Base-by-base conservation (phyloP, 2,113 vertebrate species). In the Marmota flaviventris region DNA sequence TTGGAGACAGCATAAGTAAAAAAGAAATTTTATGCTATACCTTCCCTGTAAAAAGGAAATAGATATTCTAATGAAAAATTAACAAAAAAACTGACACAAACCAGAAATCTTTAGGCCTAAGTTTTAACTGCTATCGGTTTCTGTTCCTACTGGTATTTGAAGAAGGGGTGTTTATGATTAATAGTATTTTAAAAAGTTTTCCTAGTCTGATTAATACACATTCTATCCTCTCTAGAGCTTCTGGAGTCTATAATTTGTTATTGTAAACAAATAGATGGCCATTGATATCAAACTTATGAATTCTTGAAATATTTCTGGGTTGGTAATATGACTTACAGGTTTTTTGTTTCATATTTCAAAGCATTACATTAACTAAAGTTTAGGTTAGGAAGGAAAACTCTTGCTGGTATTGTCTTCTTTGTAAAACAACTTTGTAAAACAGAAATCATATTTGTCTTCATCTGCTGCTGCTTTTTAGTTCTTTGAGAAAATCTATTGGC, bases 171-270 rank as follows among this genome's bases (percentile, higher is more conserved):
- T 78, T 95, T 4, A 83, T 75, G 24, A 32, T 39, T 95, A 42
- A 61, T 39, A 69, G 51, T n/a, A 75, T 63, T 92, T 96, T 85
- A 14, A 32, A 93, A 73, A 89, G n/a, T 53, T 70, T 10, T 67
- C 91, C 72, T 45, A 84, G 63, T 84, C 85, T 79, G 6, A 7
- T 63, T 93, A 56, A n/a, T 37, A 13, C 13, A 39, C 6, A 69
- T 53, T 85, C 1, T 32, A 34, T 4, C 20, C 12, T 89, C 13
- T 94, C 7, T n/a, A 24, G 53, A 77, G n/a, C 3, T 76, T 92
- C 42, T 51, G n/a, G 20, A 85, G 61, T 84, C 51, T 53, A 58
- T 70, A 42, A 83, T 20, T 95, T 76, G 58, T 20, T 87, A 77
- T 85, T 87, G 92, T 77, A 48, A 76, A 69, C n/a, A 70, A 92